Base-by-base conservation (phyloP, 2,113 vertebrate species). In the Uropsilus gracilis region DNA sequence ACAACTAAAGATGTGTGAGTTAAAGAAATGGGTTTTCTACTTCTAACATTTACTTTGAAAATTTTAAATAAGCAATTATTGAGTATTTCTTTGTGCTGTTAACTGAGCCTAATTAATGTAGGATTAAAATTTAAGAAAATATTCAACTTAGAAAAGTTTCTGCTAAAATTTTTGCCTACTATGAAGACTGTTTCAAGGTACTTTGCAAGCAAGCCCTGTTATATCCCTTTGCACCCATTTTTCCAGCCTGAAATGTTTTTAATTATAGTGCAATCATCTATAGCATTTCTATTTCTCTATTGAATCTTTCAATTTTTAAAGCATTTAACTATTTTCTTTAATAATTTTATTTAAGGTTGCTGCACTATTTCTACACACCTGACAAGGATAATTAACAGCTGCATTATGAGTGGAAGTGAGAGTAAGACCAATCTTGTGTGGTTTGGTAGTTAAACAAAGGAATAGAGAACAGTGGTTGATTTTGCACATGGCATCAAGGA, bases 391-490 rank as follows among this genome's bases (percentile, higher is more conserved):
- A 97, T 39, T 53, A 95, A 1, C 2, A 95, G 22, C 44, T 90
- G 22, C 8, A 2, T 14, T 14, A 59, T 61, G 17, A 97, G 61
- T 59, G 42, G 34, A 85, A 32, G 83, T 84, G 89, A 94, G 46
- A 83, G 1, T 44, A 77, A 93, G 22, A 17, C 83, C 18, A 82
- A 24, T 50, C 20, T 53, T 87, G 94, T 96, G 22, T 55, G 14
- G 16, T 72, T 97, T 91, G 26, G 55, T 96, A 94, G 96, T 69
- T 93, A 94, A 97, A 98, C 22, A 63, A 94, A 95, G 96, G 6
- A 30, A 78, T 1, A 88, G n/a, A 95, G 50, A 97, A 95, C 3
- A 68, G 59, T 91, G 96, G 93, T 48, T 71, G 92, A 3, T 91
- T 95, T 95, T 12, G 63, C 24, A 22, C 89, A 84, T 93, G 73